Base-by-base conservation (phyloP, 2,888 invertebrate species). In the Pachliopta kotzebuea region DNA sequence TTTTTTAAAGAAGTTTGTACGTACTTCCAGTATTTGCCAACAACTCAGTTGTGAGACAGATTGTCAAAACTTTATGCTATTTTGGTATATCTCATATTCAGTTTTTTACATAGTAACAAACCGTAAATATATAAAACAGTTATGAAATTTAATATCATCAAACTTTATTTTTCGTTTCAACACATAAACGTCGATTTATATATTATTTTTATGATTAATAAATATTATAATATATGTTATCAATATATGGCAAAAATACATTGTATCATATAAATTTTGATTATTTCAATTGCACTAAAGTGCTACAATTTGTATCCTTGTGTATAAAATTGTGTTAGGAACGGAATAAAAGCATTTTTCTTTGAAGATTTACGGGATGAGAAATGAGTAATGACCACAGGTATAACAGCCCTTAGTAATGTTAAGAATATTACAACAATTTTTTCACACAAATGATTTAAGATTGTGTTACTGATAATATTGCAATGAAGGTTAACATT, bases 351-450 rank as follows among this genome's bases (percentile, higher is more conserved):
- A 65, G 59, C 61, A 65, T 65, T 65, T 65, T 61, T 58, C 61
- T 57, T 53, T 20, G 49, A 65, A 65, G 65, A 65, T 65, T 65
- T 65, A 65, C 61, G 60, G 53, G 57, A 65, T 54, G 54, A 58
- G 65, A 49, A 61, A 65, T 65, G 65, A 65, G 61, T 65, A 65
- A 65, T 58, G 65, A 65, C 58, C 61, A 42, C 49, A 65, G 58
- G 61, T 65, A 65, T 65, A 45, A 54, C 65, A 54, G 58, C 53
- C 61, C 45, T 61, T 45, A 57, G 61, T 65, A 61, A 65, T 61
- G 61, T 61, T 54, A 49, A 29, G 20, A 54, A 55, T 61, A 61
- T 49, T 45, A 61, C 53, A 45, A n/a, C 26, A 61, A 49, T 56
- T 54, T 58, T 61, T 45, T 64, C 60, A 52, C 11, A 56, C 24